A percentile compares a stretch with the other conserved stretches of the same genome.
phyloP scores from a whole-genome alignment of 2,888 invertebrate genomes.

The Heteromurus nitidus region DNA sequence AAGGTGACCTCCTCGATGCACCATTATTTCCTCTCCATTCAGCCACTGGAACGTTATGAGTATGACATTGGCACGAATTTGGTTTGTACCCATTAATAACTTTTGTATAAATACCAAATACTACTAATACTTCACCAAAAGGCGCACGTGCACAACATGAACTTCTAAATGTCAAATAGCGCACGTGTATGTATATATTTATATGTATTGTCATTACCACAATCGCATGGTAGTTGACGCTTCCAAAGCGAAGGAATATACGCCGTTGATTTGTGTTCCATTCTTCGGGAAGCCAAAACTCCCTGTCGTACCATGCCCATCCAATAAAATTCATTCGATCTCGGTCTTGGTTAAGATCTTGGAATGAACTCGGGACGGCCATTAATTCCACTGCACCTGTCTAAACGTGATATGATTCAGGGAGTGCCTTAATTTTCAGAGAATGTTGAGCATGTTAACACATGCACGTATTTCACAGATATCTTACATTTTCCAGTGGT shows the following conservation, averaged over 20 bases:
- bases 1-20: slow-evolving; percentile 95
- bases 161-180: too few relatives aligned
- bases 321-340: slow-evolving; percentile 79
- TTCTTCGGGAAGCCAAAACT: slow-evolving; percentile 76
- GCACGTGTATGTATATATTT: too few relatives aligned
- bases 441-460: too few relatives aligned
- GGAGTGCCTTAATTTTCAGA: too few relatives aligned
- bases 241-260: slow-evolving; percentile 78
- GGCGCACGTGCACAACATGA: too few relatives aligned
- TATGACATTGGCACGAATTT: too few relatives aligned
- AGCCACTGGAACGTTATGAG: slow-evolving; percentile 90
- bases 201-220: too few relatives aligned
- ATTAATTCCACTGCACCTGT: slow-evolving; percentile 76
- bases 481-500: slow-evolving; percentile 75
- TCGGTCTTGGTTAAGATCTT: slow-evolving; percentile 79
- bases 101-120: too few relatives aligned
- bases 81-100: too few relatives aligned
- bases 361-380: slow-evolving; percentile 80
- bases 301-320: slow-evolving; percentile 80
- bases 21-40: slow-evolving; percentile 86
- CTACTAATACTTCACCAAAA: too few relatives aligned
- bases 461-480: not conserved
- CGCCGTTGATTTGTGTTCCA: slow-evolving; percentile 75
- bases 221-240: slow-evolving; percentile 79
- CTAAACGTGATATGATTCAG: too few relatives aligned